Conservation (phyloP, 2,113 vertebrate genomes). For the Balaeniceps rex region DNA sequence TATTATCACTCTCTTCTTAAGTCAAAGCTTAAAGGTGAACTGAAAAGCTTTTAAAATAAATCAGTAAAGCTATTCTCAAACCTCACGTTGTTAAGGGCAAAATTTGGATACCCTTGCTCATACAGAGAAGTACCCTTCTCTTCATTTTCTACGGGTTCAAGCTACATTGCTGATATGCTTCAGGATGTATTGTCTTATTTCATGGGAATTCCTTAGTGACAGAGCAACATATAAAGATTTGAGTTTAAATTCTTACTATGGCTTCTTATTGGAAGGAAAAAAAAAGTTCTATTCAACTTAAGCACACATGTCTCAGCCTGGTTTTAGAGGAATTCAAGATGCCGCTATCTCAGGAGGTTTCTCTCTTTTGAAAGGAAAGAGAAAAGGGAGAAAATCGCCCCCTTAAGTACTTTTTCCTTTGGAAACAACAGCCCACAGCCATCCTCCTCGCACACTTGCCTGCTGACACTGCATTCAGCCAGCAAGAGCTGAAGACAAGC, state of each 20-base stretch:
- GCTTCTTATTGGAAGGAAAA: neutral
- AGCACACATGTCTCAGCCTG: neutral
- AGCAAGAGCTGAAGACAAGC: neutral
- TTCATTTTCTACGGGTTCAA: neutral
- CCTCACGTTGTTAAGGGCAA: neutral
- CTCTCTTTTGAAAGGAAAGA: neutral
- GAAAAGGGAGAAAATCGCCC: neutral
- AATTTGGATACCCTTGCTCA: conserved; percentile 10
- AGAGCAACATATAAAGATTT: neutral
- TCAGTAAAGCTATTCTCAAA: conserved; percentile 30
- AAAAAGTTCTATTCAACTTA: neutral
- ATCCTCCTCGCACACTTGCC: neutral
- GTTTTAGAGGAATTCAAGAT: neutral
- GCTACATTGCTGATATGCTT: neutral
- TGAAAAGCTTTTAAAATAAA: conserved; percentile 64
- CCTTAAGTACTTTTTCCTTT: neutral
- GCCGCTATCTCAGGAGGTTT: neutral
- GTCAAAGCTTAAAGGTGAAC: conserved; percentile 65
- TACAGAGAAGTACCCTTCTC: neutral
- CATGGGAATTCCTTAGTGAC: neutral
- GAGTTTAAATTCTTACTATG: neutral
- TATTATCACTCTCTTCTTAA: conserved; percentile 46
- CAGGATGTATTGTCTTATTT: neutral
- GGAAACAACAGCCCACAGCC: neutral
- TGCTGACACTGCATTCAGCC: conserved; percentile 2